Evolutionary conservation across 2,113 vertebrate genomes (phyloP).

Genomic region (Tenebrosternarchus preto): DNA sequence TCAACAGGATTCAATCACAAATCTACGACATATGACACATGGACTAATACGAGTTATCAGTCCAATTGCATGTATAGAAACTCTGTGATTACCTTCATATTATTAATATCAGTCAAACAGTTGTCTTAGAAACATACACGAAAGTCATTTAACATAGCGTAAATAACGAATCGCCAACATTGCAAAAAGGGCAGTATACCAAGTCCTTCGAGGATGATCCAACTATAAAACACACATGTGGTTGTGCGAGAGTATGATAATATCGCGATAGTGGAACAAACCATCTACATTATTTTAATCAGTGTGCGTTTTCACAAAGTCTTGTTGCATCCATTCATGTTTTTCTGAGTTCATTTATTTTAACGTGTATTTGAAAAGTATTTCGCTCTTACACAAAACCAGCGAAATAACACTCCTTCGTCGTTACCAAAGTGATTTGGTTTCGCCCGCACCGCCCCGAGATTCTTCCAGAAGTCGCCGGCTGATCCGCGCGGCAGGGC

Average conservation of each 20-base stretch:
- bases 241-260: background rate
- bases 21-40: too few species aligned
- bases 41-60: too few species aligned
- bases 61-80: background rate
- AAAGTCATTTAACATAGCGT: background rate
- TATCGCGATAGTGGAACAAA: slow-evolving; percentile 43
- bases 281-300: background rate
- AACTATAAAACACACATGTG: background rate
- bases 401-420: background rate
- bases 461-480: slow-evolving; percentile 78
- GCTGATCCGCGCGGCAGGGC: slow-evolving; percentile 47
- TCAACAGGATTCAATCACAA: background rate
- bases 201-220: background rate
- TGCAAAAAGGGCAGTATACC: too few species aligned
- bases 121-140: background rate
- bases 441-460: slow-evolving; percentile 64
- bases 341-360: background rate
- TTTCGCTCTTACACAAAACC: background rate
- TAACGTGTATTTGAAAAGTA: background rate
- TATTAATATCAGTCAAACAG: background rate
- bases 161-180: too few species aligned
- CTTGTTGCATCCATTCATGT: background rate
- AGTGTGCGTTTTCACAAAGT: background rate
- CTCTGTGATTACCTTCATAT: background rate
- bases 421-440: slow-evolving; percentile 57